phyloP scores from a whole-genome alignment of 2,113 vertebrate species.

The Syngnathoides biaculeatus region DNA sequence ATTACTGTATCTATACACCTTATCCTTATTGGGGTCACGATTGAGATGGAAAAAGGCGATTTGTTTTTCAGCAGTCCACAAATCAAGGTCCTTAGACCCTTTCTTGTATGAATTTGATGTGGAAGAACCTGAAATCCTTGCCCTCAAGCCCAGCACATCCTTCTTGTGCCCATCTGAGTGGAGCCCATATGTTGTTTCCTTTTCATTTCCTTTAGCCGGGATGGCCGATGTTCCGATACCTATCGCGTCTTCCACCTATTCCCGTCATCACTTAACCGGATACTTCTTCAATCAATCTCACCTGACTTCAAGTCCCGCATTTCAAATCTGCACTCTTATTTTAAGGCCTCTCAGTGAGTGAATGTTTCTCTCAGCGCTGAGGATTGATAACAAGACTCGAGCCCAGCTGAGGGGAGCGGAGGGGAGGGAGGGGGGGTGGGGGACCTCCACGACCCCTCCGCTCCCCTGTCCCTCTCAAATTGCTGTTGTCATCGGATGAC shows the following conservation, averaged over 20 bases:
- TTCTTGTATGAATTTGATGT: background rate
- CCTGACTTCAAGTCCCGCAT: too few species aligned
- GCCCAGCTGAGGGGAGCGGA: constrained; percentile 27
- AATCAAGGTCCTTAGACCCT: background rate
- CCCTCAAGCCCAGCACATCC: background rate
- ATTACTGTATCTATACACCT: too few species aligned
- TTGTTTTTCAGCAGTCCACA: background rate
- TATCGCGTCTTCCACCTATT: too few species aligned
- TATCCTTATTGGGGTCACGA: too few species aligned
- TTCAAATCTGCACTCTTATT: too few species aligned
- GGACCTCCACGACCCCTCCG: too few species aligned
- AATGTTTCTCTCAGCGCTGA: constrained; percentile 44
- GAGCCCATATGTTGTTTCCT: background rate
- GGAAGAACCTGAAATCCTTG: background rate
- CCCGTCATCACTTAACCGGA: too few species aligned
- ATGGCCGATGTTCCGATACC: background rate
- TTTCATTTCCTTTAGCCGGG: background rate
- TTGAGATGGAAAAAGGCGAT: background rate
- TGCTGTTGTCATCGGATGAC: constrained; percentile 70
- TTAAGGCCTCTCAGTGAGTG: too few species aligned
- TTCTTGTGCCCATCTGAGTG: background rate
- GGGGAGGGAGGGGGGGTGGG: too few species aligned
- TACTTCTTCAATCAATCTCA: too few species aligned
- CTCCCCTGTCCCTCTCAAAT: constrained; percentile 20
- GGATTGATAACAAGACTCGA: constrained; percentile 46